phyloP scores from a whole-genome alignment of 2,888 invertebrate species.

The Andricus quercusramuli region DNA sequence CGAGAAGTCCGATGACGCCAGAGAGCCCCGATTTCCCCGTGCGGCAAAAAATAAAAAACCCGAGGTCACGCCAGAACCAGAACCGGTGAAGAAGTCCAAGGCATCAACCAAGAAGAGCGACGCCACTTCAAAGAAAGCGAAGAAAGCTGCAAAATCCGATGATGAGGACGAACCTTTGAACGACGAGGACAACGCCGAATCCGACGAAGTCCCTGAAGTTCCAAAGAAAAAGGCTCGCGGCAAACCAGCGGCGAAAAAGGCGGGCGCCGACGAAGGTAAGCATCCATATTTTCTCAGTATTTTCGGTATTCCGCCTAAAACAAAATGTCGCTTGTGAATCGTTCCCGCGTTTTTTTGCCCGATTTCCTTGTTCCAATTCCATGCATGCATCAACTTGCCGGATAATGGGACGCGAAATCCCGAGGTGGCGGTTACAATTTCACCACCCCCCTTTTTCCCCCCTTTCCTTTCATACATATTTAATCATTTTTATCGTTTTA shows the following conservation, averaged over 20 bases:
- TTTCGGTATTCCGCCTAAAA: background rate
- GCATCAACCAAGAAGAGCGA: constrained; percentile 19
- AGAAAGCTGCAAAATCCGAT: background rate
- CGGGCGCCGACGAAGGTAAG: constrained; percentile 32
- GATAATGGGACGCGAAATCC: background rate
- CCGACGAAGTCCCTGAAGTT: constrained; percentile 20
- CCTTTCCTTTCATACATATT: background rate
- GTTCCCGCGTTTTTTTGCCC: constrained; percentile 17
- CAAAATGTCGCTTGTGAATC: constrained; percentile 8
- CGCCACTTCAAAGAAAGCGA: constrained; percentile 3
- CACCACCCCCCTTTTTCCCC: background rate
- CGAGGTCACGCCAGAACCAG: constrained; percentile 25
- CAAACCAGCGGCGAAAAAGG: constrained; percentile 22
- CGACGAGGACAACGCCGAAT: background rate
- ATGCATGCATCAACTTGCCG: background rate
- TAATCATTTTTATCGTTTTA: constrained; percentile 29
- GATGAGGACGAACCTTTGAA: constrained; percentile 21
- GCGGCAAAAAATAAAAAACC: constrained; percentile 32
- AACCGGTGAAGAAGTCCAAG: constrained; percentile 35
- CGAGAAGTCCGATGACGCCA: constrained; percentile 17
- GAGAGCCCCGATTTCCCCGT: constrained; percentile 25
- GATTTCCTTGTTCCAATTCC: background rate
- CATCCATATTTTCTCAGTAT: background rate
- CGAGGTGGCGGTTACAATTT: constrained; percentile 22
- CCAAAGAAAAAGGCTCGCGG: constrained; percentile 33